Base-by-base conservation (phyloP, 2,797 vertebrate genomes). In the Hyperoplus immaculatus region DNA sequence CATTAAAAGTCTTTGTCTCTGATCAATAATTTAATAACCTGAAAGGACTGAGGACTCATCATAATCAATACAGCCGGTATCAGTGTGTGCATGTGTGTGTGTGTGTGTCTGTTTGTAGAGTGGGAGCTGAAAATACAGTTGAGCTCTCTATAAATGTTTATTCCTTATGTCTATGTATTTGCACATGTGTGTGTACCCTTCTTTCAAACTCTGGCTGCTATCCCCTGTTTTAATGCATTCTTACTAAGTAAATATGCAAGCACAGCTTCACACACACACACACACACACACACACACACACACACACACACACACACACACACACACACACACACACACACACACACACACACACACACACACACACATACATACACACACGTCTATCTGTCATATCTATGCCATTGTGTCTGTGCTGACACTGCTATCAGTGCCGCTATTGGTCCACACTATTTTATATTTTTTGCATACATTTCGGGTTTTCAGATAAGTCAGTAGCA, bases 1-100 rank as follows among this genome's bases (percentile, higher is more conserved):
- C 82, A 90, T 92, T 91, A 89, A 89, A 87, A 86, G 80, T 85
- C 79, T 93, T 90, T 87, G 87, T 90, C 88, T 89, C 83, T 90
- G 82, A 95, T 95, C 94, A 94, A 95, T 95, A 95, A 94, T 94
- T 93, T 93, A 94, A 94, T 95, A 94, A 95, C 87, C 83, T 91
- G 90, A 93, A 88, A 93, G 91, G 89, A 94, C 93, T 89, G 92
- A 91, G 80, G 89, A 85, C 90, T 93, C 90, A 94, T 94, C 93
- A 84, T 93, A 91, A 95, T 95, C 94, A 92, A 94, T 94, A 93
- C 53, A 67, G 75, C 50, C 49, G 72, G 46, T 77, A 49, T 8
- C 6, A 21, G 47, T 66, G 69, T 58, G 36, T 79, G 69, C 51
- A 59, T 61, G 65, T 51, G 58, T 43, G 39, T n/a, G 51, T 38